Evolutionary conservation across 1,140 invertebrate genomes (phyloP), one percentile per base, ranked within the genome.

Genomic region (Dendroctonus valens): DNA sequence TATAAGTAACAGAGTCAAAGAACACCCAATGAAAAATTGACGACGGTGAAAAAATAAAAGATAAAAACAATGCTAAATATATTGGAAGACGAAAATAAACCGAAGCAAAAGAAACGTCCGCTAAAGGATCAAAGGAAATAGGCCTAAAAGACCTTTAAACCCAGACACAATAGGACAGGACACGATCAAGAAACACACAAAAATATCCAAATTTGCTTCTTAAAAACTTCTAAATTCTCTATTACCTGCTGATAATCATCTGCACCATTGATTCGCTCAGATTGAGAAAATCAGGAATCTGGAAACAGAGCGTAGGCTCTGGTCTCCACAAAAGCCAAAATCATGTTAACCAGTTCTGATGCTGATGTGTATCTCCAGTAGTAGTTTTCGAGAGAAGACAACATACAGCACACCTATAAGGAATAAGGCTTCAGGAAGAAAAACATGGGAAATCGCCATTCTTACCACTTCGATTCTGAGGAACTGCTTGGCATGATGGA

Each of bases 281-380:
- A 42, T 88, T 89, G 0, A 95, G 80, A 74, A 94, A 97, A 73
- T 96, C 92, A 0, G 85, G 78, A 41, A 85, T 89, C 69, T 91
- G 87, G 77, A 96, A n/a, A 96, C 14, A 96, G 81, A 71, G 92
- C 84, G 66, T 87, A 86, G 0, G 92, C 91, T 73, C 92, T 83
- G 53, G 91, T 90, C 79, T 96, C 93, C 5, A 94, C 88, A 79
- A 94, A 96, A 7, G 91, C 89, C 39, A 96, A 80, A 67, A 96
- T 96, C 91, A 96, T 95, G 77, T 96, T 96, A 55, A 96, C 92
- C 69, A 97, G 79, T 79, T 96, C 93, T 4, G 91, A 92, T 41
- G 93, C 94, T 49, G 93, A 95, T 38, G 92, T 95, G 77, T 97
- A 97, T 50, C 94, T 85, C 93, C 94, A 96, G 78, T 94, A 96